phyloP scores from a whole-genome alignment of 2,888 invertebrate genomes.

The Tetranychus truncatus region DNA sequence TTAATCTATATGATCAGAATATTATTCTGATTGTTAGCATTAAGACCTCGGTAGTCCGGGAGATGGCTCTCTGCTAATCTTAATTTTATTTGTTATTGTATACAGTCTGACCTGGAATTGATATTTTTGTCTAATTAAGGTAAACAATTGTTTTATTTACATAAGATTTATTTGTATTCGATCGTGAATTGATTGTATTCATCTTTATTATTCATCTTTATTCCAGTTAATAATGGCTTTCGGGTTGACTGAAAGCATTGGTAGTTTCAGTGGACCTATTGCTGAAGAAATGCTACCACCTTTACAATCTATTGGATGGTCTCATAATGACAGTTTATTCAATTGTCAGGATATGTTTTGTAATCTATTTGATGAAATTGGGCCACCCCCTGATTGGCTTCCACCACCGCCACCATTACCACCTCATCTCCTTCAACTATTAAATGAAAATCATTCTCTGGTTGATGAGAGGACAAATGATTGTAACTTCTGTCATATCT shows the following conservation, averaged over 20 bases:
- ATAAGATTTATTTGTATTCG: too few species aligned
- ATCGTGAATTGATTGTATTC: too few species aligned
- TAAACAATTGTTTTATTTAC: too few species aligned
- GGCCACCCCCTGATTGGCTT: slow-evolving; percentile 49
- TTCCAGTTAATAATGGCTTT: not conserved
- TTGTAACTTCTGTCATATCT: slow-evolving; percentile 20
- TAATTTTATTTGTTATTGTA: too few species aligned
- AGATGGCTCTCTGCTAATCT: too few species aligned
- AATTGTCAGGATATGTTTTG: slow-evolving; percentile 10
- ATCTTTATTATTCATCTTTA: too few species aligned
- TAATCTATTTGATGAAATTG: slow-evolving; percentile 4
- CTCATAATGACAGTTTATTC: slow-evolving; percentile 2
- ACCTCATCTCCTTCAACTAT: not conserved
- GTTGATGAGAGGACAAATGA: not conserved
- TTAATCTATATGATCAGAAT: too few species aligned
- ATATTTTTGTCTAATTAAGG: too few species aligned
- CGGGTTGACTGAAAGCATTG: not conserved
- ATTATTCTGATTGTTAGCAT: too few species aligned
- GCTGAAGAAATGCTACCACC: not conserved
- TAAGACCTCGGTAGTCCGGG: too few species aligned
- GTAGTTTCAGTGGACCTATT: not conserved
- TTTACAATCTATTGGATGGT: not conserved
- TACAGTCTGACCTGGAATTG: too few species aligned
- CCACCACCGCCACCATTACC: slow-evolving; percentile 5
- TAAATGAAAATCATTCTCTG: slow-evolving; percentile 25